Percentiles rank a stretch among this genome's conserved stretches.
phyloP scores from a whole-genome alignment of 2,113 vertebrate species.

The Rhynchopsitta pachyrhyncha region DNA sequence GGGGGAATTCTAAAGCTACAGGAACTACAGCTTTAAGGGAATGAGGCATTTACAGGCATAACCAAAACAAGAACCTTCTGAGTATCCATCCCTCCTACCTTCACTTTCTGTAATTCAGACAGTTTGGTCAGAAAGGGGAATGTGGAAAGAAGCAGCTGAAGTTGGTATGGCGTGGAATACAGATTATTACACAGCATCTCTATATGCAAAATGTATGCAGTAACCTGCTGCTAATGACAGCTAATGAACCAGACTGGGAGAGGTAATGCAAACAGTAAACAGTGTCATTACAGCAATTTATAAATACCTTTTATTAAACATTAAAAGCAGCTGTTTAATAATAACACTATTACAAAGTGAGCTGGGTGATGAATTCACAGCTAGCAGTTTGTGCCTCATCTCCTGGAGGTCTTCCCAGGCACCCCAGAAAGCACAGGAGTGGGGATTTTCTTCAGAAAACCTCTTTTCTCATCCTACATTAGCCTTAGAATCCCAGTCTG shows the following conservation, averaged over 20 bases:
- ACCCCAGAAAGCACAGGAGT: background rate
- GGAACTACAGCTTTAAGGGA: background rate
- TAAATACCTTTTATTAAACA: slow-evolving; percentile 50
- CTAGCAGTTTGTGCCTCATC: background rate
- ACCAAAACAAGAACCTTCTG: background rate
- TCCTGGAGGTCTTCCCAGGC: background rate
- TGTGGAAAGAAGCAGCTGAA: background rate
- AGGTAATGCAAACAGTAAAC: slow-evolving; percentile 26
- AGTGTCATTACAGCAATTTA: slow-evolving; percentile 41
- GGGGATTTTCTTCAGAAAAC: background rate
- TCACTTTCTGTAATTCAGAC: background rate
- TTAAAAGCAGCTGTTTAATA: slow-evolving; percentile 55
- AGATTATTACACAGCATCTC: background rate
- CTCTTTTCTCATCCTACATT: background rate
- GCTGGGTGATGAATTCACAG: background rate
- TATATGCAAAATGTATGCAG: background rate
- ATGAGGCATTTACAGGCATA: background rate
- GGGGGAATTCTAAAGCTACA: background rate
- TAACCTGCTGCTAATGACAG: slow-evolving; percentile 19
- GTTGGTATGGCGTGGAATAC: background rate
- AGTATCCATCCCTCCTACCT: background rate
- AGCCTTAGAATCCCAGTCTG: background rate
- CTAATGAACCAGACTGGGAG: slow-evolving; percentile 34
- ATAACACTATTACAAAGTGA: background rate
- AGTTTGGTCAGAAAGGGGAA: background rate